Conservation (phyloP, 92 coral and sea anemone genomes). For the Palythoa caribaeorum region DNA sequence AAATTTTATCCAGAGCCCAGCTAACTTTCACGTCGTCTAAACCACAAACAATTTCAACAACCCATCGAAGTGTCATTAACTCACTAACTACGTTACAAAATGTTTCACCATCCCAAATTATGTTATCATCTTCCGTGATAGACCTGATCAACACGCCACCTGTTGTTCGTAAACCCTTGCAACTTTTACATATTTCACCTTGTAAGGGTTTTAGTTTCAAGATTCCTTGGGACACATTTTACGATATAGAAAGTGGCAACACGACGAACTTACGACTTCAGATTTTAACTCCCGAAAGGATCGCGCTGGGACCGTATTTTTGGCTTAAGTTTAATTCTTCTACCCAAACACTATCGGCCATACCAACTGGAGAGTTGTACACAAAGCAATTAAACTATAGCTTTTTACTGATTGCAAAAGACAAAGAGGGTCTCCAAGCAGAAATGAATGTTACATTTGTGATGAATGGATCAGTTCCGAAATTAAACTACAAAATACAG, state of each 20-base stretch:
- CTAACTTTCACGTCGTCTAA: background rate
- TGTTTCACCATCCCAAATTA: slow-evolving; percentile 7
- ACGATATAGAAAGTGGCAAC: slow-evolving; percentile 57
- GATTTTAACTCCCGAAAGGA: slow-evolving; percentile 19
- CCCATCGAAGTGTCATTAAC: background rate
- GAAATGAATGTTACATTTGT: slow-evolving; percentile 39
- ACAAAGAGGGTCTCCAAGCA: slow-evolving; percentile 45
- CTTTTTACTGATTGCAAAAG: slow-evolving; percentile 51
- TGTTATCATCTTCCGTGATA: background rate
- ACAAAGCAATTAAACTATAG: slow-evolving; percentile 46
- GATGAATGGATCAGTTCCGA: background rate
- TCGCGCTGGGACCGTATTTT: slow-evolving; percentile 32
- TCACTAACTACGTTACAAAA: background rate
- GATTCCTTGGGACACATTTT: slow-evolving; percentile 51
- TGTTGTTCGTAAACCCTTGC: slow-evolving; percentile 14
- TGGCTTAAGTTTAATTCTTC: slow-evolving; percentile 53
- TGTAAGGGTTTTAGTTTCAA: slow-evolving; percentile 5
- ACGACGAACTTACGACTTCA: slow-evolving; percentile 40
- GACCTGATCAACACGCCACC: slow-evolving; percentile 14
- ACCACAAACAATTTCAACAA: background rate
- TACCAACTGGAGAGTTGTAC: slow-evolving; percentile 34
- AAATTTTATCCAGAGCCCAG: background rate
- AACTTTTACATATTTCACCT: background rate
- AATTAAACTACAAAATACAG: slow-evolving; percentile 42
- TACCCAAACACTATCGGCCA: slow-evolving; percentile 25